Conservation (phyloP, 2,797 vertebrate species). For the Taenioides sp. region DNA sequence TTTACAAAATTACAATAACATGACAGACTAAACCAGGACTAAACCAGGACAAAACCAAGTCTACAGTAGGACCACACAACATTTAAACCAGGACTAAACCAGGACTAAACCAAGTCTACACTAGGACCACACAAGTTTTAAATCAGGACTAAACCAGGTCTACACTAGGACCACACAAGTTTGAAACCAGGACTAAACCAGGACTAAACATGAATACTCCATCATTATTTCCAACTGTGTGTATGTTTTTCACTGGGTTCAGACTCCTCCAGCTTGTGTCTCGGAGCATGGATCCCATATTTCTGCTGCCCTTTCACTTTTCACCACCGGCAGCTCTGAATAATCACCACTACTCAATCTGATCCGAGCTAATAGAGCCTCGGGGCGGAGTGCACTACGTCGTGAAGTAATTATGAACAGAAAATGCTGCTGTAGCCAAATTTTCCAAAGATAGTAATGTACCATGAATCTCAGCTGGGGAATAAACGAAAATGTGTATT, state of each 20-base stretch:
- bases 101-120: neutral
- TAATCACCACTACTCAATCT: conserved; percentile 55
- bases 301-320: conserved; percentile 40
- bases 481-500: conserved; percentile 20
- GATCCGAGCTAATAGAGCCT: conserved; percentile 63
- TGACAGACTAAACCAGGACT: too few species aligned
- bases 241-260: too few species aligned
- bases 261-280: conserved; percentile 19
- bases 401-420: conserved; percentile 61
- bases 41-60: too few species aligned
- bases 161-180: too few species aligned
- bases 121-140: neutral
- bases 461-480: conserved; percentile 39
- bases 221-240: neutral
- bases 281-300: conserved; percentile 24
- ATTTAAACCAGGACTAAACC: too few species aligned
- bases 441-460: conserved; percentile 45
- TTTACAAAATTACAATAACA: too few species aligned
- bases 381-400: conserved; percentile 47
- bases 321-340: conserved; percentile 38
- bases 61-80: too few species aligned
- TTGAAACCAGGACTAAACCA: too few species aligned
- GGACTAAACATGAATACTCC: neutral
- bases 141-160: too few species aligned
- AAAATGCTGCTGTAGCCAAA: conserved; percentile 60